Conservation (phyloP, 2,113 vertebrate genomes). For the Mungos mungo region DNA sequence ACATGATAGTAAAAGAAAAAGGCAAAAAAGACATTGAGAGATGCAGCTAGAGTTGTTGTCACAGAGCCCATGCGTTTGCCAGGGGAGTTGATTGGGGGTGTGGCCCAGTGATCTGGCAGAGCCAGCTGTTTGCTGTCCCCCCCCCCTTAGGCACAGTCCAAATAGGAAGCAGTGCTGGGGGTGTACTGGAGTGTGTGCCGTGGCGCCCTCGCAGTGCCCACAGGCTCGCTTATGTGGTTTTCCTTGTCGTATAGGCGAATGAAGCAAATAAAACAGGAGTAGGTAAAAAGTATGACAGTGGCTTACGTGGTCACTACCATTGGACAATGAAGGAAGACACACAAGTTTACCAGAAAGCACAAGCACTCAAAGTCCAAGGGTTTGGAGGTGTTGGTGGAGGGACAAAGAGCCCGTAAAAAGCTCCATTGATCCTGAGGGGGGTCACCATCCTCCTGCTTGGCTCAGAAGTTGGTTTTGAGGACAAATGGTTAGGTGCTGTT, state of each 20-base stretch:
- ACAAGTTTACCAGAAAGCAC: neutral
- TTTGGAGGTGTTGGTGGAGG: neutral
- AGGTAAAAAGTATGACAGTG: neutral
- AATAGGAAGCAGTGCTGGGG: neutral
- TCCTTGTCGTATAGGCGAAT: neutral
- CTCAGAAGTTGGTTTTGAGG: neutral
- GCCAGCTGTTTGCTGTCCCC: neutral
- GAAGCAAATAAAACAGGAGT: neutral
- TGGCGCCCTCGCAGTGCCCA: neutral
- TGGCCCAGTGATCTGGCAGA: neutral
- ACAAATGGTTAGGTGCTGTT: neutral
- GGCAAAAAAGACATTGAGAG: neutral
- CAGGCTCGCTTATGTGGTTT: neutral
- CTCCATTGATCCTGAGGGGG: neutral
- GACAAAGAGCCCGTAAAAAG: neutral
- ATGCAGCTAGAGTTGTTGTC: neutral
- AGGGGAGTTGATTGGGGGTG: neutral
- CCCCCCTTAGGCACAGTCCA: fast-evolving
- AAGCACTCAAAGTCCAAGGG: neutral
- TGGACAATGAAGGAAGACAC: neutral
- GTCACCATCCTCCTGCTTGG: neutral
- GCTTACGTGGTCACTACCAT: neutral
- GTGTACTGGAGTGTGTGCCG: neutral
- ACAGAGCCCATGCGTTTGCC: neutral
- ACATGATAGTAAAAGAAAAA: neutral